These are phyloP conservation scores for Triplophysa bombifrons DNA, from an alignment of 2,797 vertebrate species.

Conservation along the genomic window DNA sequence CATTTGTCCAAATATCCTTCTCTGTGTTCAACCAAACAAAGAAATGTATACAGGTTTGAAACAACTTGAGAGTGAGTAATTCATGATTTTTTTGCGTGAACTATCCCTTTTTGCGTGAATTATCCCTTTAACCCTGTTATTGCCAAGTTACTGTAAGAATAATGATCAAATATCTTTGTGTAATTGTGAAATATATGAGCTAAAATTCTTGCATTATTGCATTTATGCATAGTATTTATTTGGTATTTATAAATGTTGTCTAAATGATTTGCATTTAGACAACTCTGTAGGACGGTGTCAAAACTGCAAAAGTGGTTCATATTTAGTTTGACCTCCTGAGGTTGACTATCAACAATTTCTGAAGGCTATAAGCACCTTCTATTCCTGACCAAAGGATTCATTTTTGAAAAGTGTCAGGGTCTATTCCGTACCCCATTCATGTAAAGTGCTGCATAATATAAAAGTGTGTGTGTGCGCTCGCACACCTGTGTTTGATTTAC, in stretches of 20 bases:
- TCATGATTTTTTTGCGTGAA: too few species aligned
- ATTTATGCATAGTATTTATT: not conserved
- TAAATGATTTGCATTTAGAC: conserved; percentile 5
- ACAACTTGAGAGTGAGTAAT: too few species aligned
- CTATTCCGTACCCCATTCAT: not conserved
- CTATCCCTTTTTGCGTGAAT: too few species aligned
- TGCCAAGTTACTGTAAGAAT: not conserved
- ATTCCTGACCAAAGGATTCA: not conserved
- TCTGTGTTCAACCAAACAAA: too few species aligned
- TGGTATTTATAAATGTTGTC: not conserved
- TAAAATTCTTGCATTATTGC: too few species aligned
- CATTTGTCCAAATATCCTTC: too few species aligned
- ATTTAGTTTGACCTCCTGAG: not conserved
- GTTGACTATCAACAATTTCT: conserved; percentile 1
- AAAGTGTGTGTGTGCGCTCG: not conserved
- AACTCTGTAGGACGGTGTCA: not conserved
- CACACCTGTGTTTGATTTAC: conserved; percentile 5
- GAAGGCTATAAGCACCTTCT: not conserved
- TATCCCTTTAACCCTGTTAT: too few species aligned
- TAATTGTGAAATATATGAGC: too few species aligned
- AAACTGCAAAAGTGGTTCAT: not conserved
- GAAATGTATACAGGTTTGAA: not conserved
- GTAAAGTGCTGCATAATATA: not conserved
- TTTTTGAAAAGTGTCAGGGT: not conserved
- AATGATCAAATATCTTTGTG: not conserved